Base-by-base conservation (phyloP, 1,140 invertebrate genomes). In the Drosophila aff. region DNA sequence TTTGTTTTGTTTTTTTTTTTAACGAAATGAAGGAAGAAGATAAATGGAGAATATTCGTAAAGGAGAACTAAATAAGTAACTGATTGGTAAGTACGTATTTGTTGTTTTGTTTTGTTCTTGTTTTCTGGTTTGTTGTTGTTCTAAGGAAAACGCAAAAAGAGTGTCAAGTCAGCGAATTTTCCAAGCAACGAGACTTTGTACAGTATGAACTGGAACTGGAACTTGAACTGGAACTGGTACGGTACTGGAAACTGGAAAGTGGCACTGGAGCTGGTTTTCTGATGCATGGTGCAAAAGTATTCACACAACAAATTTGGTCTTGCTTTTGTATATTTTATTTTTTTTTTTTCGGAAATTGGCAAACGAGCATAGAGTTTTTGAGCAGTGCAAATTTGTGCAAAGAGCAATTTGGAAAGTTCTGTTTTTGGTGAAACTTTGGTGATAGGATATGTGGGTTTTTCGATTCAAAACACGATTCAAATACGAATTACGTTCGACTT, bases 131-230 rank as follows among this genome's bases (percentile, higher is more conserved):
- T 79, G 76, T 86, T 86, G 81, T 87, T 81, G 81, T 83, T 90
- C 71, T 78, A 87, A 72, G 67, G 55, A 65, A 71, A 79, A 57
- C 41, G 53, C 59, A 79, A 49, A 78, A 73, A 79, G 31, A 23
- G 52, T 44, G 36, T 43, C 26, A 55, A 62, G 40, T 65, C 38
- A 84, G 76, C 82, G 82, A 75, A 85, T 81, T 85, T 89, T 89
- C 84, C 84, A 89, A 89, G 84, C 84, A 89, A 90, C 82, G 82
- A 85, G 68, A 86, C 62, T 85, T 85, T 86, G 33, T 86, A 85
- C 82, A 85, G 60, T 69, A 78, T 68, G 65, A 76, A 76, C 55
- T 76, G 68, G 58, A 74, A 53, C 26, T 28, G 26, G 26, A 26
- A 43, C 52, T 72, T 18, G 52, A 5, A 44, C 77, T 36, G 36